Conservation (phyloP, 2,888 invertebrate genomes). For the Drosophila percnosoma region DNA sequence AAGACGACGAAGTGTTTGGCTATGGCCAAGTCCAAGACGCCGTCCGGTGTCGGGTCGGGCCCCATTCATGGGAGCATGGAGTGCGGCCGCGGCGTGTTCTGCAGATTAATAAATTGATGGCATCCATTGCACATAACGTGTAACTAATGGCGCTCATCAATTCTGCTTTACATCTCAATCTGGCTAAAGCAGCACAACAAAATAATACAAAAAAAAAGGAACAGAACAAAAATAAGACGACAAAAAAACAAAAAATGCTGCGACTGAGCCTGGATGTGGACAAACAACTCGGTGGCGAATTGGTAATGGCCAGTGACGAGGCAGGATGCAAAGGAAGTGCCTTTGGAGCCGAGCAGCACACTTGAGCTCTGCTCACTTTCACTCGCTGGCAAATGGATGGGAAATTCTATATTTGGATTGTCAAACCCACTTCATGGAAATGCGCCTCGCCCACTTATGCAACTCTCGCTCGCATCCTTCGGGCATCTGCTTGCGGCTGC, state of each 20-base stretch:
- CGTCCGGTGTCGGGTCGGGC: constrained; percentile 22
- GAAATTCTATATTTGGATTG: constrained; percentile 39
- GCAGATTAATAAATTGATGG: constrained; percentile 86
- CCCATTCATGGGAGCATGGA: constrained; percentile 59
- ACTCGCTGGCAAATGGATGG: constrained; percentile 41
- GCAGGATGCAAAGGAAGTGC: constrained; percentile 51
- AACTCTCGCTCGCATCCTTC: constrained; percentile 36
- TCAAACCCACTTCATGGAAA: constrained; percentile 26
- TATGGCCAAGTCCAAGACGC: constrained; percentile 31
- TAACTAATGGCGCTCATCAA: constrained; percentile 86
- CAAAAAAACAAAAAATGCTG: constrained; percentile 17
- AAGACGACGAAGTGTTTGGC: constrained; percentile 68
- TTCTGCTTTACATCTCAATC: constrained; percentile 86
- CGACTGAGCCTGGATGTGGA: constrained; percentile 43
- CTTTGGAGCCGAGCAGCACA: constrained; percentile 5
- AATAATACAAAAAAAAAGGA: constrained; percentile 22
- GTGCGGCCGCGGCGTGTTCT: constrained; percentile 83
- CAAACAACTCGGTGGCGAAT: constrained; percentile 47
- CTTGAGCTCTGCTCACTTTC: constrained; percentile 61
- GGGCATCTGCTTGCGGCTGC: constrained; percentile 9
- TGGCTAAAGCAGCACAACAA: constrained; percentile 79
- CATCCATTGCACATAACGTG: constrained; percentile 86
- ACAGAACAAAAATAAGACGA: constrained; percentile 9
- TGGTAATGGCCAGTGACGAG: constrained; percentile 61
- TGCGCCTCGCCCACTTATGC: constrained; percentile 36